These are phyloP conservation scores for Athalia circularis DNA, from an alignment of 2,888 invertebrate genomes.

Conservation along the genomic window DNA sequence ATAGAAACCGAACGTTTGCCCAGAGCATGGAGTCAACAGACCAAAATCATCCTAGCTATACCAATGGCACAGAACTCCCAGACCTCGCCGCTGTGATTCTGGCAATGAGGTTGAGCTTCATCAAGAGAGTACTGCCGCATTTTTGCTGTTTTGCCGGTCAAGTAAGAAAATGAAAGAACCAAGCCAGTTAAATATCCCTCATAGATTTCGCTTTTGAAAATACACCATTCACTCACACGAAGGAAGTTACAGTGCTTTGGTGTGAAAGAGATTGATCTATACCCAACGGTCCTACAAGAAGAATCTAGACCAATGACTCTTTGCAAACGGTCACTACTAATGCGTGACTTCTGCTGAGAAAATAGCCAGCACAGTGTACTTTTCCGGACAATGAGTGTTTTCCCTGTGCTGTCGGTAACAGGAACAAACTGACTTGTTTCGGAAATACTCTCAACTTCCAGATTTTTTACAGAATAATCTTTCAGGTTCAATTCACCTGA, in stretches of 20 bases:
- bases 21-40: neutral
- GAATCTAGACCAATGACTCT: too few species aligned
- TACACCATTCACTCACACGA: conserved; percentile 1
- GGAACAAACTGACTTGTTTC: conserved; percentile 16
- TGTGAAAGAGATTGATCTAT: neutral
- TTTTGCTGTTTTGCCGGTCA: neutral
- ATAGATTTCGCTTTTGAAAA: neutral
- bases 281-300: neutral
- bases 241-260: conserved; percentile 8
- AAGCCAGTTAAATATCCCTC: conserved; percentile 16
- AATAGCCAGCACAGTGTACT: conserved; percentile 26
- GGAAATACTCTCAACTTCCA: conserved; percentile 5
- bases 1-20: conserved; percentile 18
- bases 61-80: conserved; percentile 15
- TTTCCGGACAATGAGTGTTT: conserved; percentile 13
- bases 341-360: conserved; percentile 6
- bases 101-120: conserved; percentile 15
- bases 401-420: conserved; percentile 11
- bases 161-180: conserved; percentile 13
- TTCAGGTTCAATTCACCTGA: conserved; percentile 3
- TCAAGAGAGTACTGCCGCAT: conserved; percentile 19
- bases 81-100: neutral
- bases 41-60: conserved; percentile 4
- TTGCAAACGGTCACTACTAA: conserved; percentile 1
- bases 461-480: conserved; percentile 9